These are phyloP conservation scores for Euwallacea fornicatus DNA, from an alignment of 1,140 invertebrate species.

Conservation along the genomic window DNA sequence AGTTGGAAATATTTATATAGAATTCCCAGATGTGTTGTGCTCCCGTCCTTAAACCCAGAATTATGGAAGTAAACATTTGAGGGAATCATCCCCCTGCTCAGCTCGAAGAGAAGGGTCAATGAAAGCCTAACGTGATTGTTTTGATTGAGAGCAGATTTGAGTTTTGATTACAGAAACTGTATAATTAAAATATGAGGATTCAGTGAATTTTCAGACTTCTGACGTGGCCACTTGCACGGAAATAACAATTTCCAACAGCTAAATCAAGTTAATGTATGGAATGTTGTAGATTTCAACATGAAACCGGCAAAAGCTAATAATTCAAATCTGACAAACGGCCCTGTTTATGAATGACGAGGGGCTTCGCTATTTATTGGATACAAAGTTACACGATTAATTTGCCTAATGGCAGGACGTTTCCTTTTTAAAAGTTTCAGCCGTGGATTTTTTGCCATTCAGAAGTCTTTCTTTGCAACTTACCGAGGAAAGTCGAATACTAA, in stretches of 20 bases:
- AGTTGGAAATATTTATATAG: conserved; percentile 28
- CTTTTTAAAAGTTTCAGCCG: background rate
- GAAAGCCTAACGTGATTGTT: conserved; percentile 1
- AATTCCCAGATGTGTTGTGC: conserved; percentile 27
- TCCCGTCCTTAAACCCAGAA: conserved; percentile 17
- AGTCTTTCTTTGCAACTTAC: too few relatives aligned
- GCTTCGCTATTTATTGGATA: conserved; percentile 2
- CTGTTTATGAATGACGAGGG: conserved; percentile 4
- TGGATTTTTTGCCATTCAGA: background rate
- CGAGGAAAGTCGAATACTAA: too few relatives aligned
- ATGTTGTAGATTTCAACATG: background rate
- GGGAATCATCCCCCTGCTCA: conserved; percentile 14
- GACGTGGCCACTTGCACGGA: background rate
- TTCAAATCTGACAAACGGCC: conserved; percentile 5
- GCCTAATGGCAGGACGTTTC: background rate
- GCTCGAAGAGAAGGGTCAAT: background rate
- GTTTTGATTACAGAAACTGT: background rate
- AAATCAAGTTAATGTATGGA: conserved; percentile 7
- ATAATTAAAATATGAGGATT: background rate
- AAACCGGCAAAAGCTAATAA: conserved; percentile 2
- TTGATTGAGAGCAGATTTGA: conserved; percentile 1
- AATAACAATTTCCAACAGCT: background rate
- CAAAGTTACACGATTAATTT: background rate
- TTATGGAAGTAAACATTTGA: conserved; percentile 23
- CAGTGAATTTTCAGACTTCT: background rate